Evolutionary conservation across 2,113 vertebrate species (phyloP), one percentile per base, ranked within the genome.

Genomic region (Geococcyx californianus): DNA sequence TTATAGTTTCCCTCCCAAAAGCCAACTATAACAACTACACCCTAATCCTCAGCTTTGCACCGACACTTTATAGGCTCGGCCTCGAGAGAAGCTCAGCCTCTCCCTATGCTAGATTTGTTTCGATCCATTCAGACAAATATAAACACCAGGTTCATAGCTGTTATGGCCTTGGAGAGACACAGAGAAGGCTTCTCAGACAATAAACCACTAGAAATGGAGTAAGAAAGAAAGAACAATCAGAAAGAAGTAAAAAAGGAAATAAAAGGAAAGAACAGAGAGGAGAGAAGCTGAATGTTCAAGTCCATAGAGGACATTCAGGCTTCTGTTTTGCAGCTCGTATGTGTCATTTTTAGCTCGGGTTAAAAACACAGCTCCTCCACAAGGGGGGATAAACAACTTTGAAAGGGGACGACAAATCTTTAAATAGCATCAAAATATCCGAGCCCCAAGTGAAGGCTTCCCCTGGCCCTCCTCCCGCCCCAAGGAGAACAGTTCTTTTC

Each of bases 361-460:
- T 92, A 72, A 84, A 93, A 91, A 67, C 90, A 86, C 60, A 56
- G 64, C 56, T 86, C n/a, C 84, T 84, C 87, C 73, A 20, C 94
- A 79, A 90, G 78, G 60, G 60, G 73, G 52, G 55, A 92, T 63
- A 90, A 89, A 80, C 85, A 72, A 16, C 80, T 63, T 67, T n/a
- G 52, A 45, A 93, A 63, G 40, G 44, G 79, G 73, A 86, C 72
- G 64, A 66, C 68, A 78, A 77, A 66, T 80, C 83, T 95, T 96
- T 86, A 93, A 95, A 95, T 90, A 94, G 47, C 88, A 92, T 80
- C 79, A 88, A 80, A 96, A 89, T 80, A 90, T 45, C 56, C 44
- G 8, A 92, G 52, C 52, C 28, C 60, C 83, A 5, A 68, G 76
- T 86, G 90, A 66, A 86, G 79, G 63, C 28, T 94, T 56, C 44